These are phyloP conservation scores for Micronisus gabar DNA, from an alignment of 2,113 vertebrate species.

Conservation along the genomic window DNA sequence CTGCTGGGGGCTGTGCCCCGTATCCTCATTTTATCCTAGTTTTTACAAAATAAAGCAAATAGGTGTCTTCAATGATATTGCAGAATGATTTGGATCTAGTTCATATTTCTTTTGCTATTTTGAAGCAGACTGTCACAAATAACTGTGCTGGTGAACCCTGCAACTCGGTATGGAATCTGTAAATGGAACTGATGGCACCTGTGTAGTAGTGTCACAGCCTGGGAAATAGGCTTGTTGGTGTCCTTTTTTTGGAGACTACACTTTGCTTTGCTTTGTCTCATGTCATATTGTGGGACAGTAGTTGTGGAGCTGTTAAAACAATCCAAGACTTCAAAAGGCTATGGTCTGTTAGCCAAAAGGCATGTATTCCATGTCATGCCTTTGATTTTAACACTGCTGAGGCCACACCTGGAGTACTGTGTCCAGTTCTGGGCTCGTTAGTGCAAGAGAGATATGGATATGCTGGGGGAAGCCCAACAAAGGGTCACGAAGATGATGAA, in stretches of 20 bases:
- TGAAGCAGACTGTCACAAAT: background rate
- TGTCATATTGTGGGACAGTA: background rate
- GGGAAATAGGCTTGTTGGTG: background rate
- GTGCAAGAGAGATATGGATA: fast-evolving
- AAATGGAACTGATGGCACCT: background rate
- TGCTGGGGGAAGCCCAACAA: background rate
- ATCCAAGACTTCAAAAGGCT: background rate
- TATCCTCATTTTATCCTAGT: background rate
- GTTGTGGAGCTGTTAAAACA: background rate
- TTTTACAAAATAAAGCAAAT: background rate
- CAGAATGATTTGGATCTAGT: background rate
- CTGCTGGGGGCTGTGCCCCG: background rate
- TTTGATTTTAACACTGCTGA: background rate
- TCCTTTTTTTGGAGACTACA: background rate
- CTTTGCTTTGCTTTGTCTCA: background rate
- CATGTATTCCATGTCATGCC: background rate
- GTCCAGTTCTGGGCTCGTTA: fast-evolving
- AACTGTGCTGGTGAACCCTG: background rate
- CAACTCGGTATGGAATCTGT: background rate
- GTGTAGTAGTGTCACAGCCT: background rate
- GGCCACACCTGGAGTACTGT: background rate
- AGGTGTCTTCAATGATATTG: background rate
- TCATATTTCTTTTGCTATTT: background rate
- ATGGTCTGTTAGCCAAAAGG: background rate
- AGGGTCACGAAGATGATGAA: background rate